Base-by-base conservation (phyloP, 2,113 vertebrate genomes). In the Nesospiza acunhae region DNA sequence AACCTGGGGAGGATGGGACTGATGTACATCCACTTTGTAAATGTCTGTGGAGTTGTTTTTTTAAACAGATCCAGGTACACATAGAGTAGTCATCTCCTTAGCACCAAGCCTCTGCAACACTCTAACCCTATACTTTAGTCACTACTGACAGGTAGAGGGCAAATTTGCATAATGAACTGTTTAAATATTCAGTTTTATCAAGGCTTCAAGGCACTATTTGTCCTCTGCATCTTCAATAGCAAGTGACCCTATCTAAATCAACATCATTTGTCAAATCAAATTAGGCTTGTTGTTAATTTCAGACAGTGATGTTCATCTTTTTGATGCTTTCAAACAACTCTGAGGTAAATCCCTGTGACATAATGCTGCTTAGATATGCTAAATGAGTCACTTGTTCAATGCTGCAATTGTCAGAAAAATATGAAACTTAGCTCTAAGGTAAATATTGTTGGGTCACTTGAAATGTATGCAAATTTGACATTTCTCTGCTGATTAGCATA, bases 391-490 rank as follows among this genome's bases (percentile, higher is more conserved):
- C 98, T 98, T 98, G 97, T 98, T 98, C 97, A 97, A 96, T 97
- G 97, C 98, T 98, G 98, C 98, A 98, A 98, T 98, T 99, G 98
- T 99, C 98, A 99, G 98, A 97, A 97, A 98, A 98, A 98, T 94
- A 98, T 97, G 97, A 98, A 97, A 98, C 91, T 97, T 98, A 97
- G 98, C 98, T 99, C 94, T 96, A 96, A 99, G 99, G 98, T 98
- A 98, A 98, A 98, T 97, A 98, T 97, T 98, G 97, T 97, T 98
- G 98, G 98, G 98, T 98, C 98, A 98, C 97, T 98, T 98, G 98
- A 98, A 98, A 99, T 99, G 96, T 99, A 99, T 99, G 99, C 98
- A 99, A 99, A 99, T 99, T 98, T 99, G 99, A 99, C 99, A 99
- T 99, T 99, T 99, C 97, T 96, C 97, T 97, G 96, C 98, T 98